Evolutionary conservation across 2,797 vertebrate species (phyloP).

Genomic region (Sebastes trivittatus): DNA sequence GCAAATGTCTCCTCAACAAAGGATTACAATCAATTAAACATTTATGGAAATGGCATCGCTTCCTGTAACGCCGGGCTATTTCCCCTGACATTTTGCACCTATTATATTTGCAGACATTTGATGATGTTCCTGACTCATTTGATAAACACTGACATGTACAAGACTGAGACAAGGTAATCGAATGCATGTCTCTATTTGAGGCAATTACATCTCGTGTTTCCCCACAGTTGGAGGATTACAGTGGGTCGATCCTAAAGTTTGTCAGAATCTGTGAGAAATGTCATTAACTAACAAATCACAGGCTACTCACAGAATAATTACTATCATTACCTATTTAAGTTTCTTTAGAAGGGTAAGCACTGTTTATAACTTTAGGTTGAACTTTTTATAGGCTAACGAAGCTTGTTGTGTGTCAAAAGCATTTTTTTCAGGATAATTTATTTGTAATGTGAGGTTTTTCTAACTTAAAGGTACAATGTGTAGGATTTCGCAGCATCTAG

Average conservation of each 20-base stretch:
- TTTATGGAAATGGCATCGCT: constrained; percentile 94
- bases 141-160: constrained; percentile 91
- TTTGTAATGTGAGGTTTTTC: neutral
- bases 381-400: neutral
- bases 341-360: constrained; percentile 67
- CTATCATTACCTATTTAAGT: constrained; percentile 80
- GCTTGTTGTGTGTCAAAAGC: neutral
- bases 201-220: constrained; percentile 80
- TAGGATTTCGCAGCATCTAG: too few species aligned
- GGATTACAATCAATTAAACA: constrained; percentile 97
- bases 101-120: constrained; percentile 94
- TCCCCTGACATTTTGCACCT: constrained; percentile 97
- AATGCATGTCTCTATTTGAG: constrained; percentile 78
- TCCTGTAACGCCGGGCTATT: constrained; percentile 90
- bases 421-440: neutral
- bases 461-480: too few species aligned
- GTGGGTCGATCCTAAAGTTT: constrained; percentile 77
- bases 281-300: constrained; percentile 84
- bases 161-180: constrained; percentile 85
- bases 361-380: constrained; percentile 53
- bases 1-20: constrained; percentile 86
- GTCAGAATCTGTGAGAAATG: constrained; percentile 81
- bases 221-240: constrained; percentile 75
- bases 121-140: constrained; percentile 82
- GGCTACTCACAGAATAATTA: constrained; percentile 80